phyloP scores from a whole-genome alignment of 2,888 invertebrate species.

The Schizaphis graminum region DNA sequence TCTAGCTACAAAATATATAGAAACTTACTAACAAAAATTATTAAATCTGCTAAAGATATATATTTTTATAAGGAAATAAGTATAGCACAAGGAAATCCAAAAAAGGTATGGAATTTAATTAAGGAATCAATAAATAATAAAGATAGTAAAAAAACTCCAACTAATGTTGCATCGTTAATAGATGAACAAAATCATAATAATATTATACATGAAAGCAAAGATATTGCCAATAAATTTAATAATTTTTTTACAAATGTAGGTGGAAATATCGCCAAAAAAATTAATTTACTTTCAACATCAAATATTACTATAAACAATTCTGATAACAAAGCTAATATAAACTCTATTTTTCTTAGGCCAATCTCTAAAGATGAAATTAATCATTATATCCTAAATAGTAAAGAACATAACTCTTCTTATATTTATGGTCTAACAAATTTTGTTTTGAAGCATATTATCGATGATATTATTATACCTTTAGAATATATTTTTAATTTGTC shows the following conservation, averaged over 20 bases:
- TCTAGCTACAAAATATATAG: slow-evolving; percentile 12
- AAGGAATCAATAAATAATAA: slow-evolving; percentile 8
- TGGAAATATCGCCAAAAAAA: not conserved
- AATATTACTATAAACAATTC: not conserved
- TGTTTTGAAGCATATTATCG: not conserved
- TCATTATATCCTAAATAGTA: not conserved
- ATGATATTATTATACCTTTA: not conserved
- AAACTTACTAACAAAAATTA: too few relatives aligned
- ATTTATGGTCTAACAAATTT: not conserved
- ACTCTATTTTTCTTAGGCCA: not conserved
- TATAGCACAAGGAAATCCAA: not conserved
- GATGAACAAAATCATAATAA: not conserved
- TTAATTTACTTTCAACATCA: not conserved
- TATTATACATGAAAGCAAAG: not conserved
- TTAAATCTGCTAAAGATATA: too few relatives aligned
- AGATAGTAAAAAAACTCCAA: not conserved
- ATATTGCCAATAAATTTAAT: slow-evolving; percentile 1
- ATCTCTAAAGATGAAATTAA: not conserved
- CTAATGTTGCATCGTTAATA: not conserved
- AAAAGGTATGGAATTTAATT: not conserved
- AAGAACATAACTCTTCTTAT: not conserved
- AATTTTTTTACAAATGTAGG: not conserved
- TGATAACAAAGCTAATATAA: not conserved
- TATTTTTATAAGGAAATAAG: too few relatives aligned
- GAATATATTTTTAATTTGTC: slow-evolving; percentile 11